Conservation (phyloP, 2,888 invertebrate genomes). For the Leucozona laternaria region DNA sequence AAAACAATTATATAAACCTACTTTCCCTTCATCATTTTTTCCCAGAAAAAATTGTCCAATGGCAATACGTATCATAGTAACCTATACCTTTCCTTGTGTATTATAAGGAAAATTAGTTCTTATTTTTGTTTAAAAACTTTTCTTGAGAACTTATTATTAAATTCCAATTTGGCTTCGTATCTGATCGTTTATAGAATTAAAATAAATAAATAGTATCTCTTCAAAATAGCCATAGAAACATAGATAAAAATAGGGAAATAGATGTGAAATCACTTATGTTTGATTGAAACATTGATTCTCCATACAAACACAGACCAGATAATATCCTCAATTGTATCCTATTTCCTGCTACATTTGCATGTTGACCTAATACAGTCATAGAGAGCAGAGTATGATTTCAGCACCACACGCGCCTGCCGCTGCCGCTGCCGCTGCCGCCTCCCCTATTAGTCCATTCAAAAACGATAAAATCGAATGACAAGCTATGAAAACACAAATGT, state of each 20-base stretch:
- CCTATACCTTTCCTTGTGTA: no score
- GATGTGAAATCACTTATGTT: slow-evolving; percentile 45
- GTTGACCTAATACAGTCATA: slow-evolving; percentile 46
- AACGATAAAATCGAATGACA: slow-evolving; percentile 53
- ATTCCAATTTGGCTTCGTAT: no score
- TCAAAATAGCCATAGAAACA: neutral
- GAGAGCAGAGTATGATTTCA: neutral
- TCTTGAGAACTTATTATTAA: no score
- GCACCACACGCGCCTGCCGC: neutral
- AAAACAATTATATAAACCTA: no score
- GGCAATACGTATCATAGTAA: no score
- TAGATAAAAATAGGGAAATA: neutral
- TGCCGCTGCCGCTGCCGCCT: no score
- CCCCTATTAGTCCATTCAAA: neutral
- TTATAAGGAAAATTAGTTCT: no score
- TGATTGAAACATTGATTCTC: slow-evolving; percentile 66
- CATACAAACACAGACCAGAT: slow-evolving; percentile 59
- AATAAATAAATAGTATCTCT: neutral
- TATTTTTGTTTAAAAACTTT: no score
- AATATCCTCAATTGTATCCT: slow-evolving; percentile 62
- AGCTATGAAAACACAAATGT: slow-evolving; percentile 65
- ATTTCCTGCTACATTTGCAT: slow-evolving; percentile 47
- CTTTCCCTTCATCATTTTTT: no score
- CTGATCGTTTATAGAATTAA: no score
- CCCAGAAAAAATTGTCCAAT: no score